A percentile compares a stretch with the other conserved stretches of the same genome.
phyloP scores from a whole-genome alignment of 1,140 invertebrate genomes.

The Coptotermes formosanus region DNA sequence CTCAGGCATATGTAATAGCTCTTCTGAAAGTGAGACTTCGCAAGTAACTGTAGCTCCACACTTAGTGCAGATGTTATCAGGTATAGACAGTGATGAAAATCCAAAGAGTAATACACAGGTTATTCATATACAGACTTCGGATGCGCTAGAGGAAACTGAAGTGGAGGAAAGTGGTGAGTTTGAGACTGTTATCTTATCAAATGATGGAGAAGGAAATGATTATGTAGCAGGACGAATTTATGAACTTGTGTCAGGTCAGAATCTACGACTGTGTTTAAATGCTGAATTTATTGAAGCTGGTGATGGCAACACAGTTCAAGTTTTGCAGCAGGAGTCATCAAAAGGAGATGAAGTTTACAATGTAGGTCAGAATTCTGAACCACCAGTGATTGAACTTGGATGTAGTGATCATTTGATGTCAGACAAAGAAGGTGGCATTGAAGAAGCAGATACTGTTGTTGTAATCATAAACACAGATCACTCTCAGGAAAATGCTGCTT shows the following conservation, averaged over 20 bases:
- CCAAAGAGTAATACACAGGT: not conserved
- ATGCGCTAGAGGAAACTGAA: not conserved
- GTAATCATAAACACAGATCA: conserved; percentile 1
- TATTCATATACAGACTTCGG: conserved; percentile 4
- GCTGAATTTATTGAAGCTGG: not conserved
- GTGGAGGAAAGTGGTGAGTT: not conserved
- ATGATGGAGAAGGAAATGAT: not conserved
- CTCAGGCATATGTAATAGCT: not conserved
- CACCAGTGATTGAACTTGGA: not conserved
- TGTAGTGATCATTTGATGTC: not conserved
- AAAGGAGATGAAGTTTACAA: not conserved
- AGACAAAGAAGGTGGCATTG: not conserved
- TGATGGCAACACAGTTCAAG: not conserved
- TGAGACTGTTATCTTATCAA: conserved; percentile 8
- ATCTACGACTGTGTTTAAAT: not conserved
- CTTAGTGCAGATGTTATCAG: not conserved
- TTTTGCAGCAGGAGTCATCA: not conserved
- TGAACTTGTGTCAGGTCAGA: conserved; percentile 1
- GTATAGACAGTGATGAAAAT: not conserved
- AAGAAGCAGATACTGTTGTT: conserved; percentile 2
- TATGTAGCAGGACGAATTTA: not conserved
- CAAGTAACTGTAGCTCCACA: not conserved
- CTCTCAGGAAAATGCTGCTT: not conserved
- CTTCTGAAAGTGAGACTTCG: not conserved
- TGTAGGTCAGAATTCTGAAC: not conserved